Evolutionary conservation across 2,888 invertebrate species (phyloP).

Genomic region (Gari tellinella): DNA sequence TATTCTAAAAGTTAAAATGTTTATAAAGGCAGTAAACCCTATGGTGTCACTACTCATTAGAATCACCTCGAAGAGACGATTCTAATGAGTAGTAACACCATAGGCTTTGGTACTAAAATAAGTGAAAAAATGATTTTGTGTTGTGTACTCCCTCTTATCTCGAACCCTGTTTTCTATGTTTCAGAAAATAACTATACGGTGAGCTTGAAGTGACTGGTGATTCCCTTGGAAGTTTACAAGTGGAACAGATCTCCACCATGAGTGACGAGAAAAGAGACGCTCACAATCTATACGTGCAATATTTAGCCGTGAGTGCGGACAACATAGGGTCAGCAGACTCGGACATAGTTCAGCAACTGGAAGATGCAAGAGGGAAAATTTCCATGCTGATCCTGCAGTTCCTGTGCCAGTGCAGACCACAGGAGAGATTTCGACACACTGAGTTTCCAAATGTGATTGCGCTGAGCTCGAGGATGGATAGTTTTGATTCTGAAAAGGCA

Average conservation of each 20-base stretch:
- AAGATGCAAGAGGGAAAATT: slow-evolving; percentile 17
- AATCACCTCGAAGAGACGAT: too few species aligned
- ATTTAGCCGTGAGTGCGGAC: slow-evolving; percentile 2
- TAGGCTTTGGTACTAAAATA: too few species aligned
- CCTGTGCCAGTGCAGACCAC: slow-evolving; percentile 30
- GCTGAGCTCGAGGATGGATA: slow-evolving; percentile 31
- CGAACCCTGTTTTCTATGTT: too few species aligned
- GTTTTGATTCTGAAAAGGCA: slow-evolving; percentile 60
- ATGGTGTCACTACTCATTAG: too few species aligned
- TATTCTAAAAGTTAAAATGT: too few species aligned
- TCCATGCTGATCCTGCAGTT: slow-evolving; percentile 36
- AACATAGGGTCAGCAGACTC: slow-evolving; percentile 7
- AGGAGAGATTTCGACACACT: slow-evolving; percentile 28
- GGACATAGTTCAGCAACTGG: slow-evolving; percentile 4
- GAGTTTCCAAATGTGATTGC: slow-evolving; percentile 46
- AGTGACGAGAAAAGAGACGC: slow-evolving; percentile 20
- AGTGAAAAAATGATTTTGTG: too few species aligned
- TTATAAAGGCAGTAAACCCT: too few species aligned
- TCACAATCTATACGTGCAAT: slow-evolving; percentile 18
- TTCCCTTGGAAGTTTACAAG: too few species aligned
- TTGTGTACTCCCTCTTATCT: too few species aligned
- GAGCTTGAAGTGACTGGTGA: neutral
- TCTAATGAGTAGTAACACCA: too few species aligned
- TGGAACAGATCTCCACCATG: slow-evolving; percentile 4
- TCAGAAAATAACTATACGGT: too few species aligned